A percentile compares a stretch with the other conserved stretches of the same genome.
phyloP scores from a whole-genome alignment of 2,797 vertebrate species.

The Paramormyrops hopkinsi region DNA sequence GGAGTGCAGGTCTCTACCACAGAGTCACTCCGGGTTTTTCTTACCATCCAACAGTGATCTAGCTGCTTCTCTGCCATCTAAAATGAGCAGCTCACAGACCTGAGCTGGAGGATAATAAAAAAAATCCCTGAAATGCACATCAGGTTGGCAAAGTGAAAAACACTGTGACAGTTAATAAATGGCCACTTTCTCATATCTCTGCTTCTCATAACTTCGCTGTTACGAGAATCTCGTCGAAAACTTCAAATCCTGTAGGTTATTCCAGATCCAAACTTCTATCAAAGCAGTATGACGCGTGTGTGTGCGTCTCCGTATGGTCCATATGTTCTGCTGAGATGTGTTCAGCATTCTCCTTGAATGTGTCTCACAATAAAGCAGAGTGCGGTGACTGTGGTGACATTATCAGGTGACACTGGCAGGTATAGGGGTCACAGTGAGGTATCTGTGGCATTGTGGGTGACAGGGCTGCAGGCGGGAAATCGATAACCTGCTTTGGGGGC shows the following conservation, averaged over 20 bases:
- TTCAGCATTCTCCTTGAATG: not conserved
- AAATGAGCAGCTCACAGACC: not conserved
- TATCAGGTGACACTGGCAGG: not conserved
- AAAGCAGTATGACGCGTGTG: not conserved
- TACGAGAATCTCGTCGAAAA: not conserved
- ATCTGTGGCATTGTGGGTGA: not conserved
- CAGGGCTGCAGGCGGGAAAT: not conserved
- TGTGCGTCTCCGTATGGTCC: not conserved
- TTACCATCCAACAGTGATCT: not conserved
- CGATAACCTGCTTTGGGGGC: slow-evolving; percentile 11
- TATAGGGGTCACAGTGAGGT: not conserved
- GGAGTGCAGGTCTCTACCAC: not conserved
- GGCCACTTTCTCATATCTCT: not conserved
- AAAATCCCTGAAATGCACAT: not conserved
- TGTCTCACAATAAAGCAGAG: not conserved
- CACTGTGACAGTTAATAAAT: not conserved
- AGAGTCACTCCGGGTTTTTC: not conserved
- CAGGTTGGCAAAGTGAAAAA: not conserved
- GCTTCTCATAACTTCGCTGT: not conserved
- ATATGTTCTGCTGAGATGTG: not conserved
- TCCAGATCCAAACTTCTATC: not conserved
- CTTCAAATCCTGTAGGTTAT: not conserved
- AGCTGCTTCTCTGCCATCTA: not conserved
- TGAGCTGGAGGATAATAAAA: not conserved
- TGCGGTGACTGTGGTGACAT: not conserved